Evolutionary conservation across 2,888 invertebrate genomes (phyloP), one percentile per base, ranked within the genome.

Genomic region (Mythimna albipuncta): DNA sequence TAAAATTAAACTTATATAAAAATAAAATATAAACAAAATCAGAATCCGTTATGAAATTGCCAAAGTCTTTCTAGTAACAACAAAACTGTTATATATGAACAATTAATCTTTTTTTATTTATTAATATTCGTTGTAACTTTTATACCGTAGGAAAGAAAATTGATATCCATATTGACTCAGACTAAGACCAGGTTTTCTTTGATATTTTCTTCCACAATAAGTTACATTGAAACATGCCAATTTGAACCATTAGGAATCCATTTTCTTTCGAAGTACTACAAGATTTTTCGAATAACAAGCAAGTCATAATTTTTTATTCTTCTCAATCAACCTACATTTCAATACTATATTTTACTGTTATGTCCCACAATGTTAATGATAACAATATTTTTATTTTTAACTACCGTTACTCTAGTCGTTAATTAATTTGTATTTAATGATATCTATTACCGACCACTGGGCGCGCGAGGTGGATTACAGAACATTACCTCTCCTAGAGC

Each of bases 41-140:
- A 59, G n/a, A 78, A 63, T 87, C 89, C 89, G 47, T 81, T 83
- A 38, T 35, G 72, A 78, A 77, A 69, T 64, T 52, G 88, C 88
- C 72, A 58, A 52, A 64, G 84, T 87, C 69, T 44, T 32, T 63
- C 58, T 75, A 83, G 77, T 83, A 77, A 83, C 71, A 80, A 80
- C 77, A 16, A 7, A 21, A 54, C 3, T 41, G 32, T 2, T 44
- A 13, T n/a, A 9, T 2, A 2, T 0, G 7, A 19, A 35, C 13
- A 6, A 41, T 41, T 2, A 26, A 26, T 26, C 26, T 26, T 10
- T 10, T 9, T 9, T 41, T n/a, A n/a, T n/a, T 2, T 32, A 32
- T 4, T 32, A 32, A 9, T 41, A 9, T 41, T 2, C 10, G 9
- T 10, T 9, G 2, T 41, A 41, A 41, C 41, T 41, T 41, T 10